phyloP scores from a whole-genome alignment of 2,797 vertebrate species.

The Borostomias antarcticus region DNA sequence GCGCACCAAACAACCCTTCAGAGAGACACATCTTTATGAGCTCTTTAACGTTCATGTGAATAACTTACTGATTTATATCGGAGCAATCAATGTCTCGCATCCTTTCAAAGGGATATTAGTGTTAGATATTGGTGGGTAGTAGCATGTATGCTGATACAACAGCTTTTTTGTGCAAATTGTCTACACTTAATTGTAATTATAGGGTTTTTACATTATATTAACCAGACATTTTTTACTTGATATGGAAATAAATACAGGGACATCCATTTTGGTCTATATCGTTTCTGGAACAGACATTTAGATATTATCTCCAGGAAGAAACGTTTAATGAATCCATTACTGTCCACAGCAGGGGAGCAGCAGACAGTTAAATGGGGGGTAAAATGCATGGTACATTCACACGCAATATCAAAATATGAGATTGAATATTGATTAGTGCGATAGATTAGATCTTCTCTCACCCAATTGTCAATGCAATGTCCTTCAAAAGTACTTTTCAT shows the following conservation, averaged over 20 bases:
- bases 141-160: not conserved
- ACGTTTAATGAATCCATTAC: conserved; percentile 31
- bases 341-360: conserved; percentile 35
- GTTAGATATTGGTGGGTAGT: not conserved
- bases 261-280: not conserved
- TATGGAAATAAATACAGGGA: not conserved
- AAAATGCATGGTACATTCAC: conserved; percentile 35
- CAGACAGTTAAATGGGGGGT: conserved; percentile 26
- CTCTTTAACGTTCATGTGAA: not conserved
- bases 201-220: not conserved
- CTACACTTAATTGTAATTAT: not conserved
- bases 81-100: not conserved
- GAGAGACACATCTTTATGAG: too few relatives aligned
- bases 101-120: not conserved
- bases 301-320: not conserved
- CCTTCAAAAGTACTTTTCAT: conserved; percentile 35
- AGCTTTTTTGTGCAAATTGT: too few relatives aligned
- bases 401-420: conserved; percentile 45
- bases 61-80: not conserved
- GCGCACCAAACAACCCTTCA: not conserved
- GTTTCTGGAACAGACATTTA: not conserved
- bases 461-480: conserved; percentile 11
- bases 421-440: conserved; percentile 63
- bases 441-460: conserved; percentile 47
- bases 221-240: too few relatives aligned